These are phyloP conservation scores for Coelopa frigida DNA, from an alignment of 1,140 invertebrate species.

Conservation along the genomic window DNA sequence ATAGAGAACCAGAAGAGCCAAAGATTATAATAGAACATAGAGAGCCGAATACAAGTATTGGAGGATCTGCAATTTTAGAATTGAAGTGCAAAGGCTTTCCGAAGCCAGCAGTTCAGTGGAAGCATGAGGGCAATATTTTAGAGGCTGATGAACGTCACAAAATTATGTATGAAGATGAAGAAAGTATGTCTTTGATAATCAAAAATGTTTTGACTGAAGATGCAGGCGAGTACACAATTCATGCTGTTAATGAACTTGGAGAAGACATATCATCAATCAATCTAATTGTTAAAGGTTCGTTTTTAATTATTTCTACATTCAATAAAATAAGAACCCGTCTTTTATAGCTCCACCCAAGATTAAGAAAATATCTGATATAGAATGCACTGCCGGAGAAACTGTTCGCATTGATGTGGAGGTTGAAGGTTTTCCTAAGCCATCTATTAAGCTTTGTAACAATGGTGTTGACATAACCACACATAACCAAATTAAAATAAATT, in stretches of 20 bases:
- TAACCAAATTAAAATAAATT: slow-evolving; percentile 61
- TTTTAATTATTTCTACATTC: background rate
- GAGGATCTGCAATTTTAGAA: slow-evolving; percentile 92
- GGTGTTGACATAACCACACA: slow-evolving; percentile 64
- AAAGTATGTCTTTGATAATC: slow-evolving; percentile 81
- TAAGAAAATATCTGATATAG: slow-evolving; percentile 67
- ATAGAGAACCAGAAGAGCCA: slow-evolving; percentile 75
- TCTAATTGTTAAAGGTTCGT: slow-evolving; percentile 61
- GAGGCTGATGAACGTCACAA: slow-evolving; percentile 71
- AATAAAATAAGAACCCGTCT: slow-evolving; percentile 39
- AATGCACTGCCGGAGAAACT: slow-evolving; percentile 59
- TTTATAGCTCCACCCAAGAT: slow-evolving; percentile 65
- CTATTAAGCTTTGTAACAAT: slow-evolving; percentile 79
- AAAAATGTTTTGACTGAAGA: slow-evolving; percentile 79
- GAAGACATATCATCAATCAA: slow-evolving; percentile 68
- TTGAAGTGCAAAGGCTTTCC: slow-evolving; percentile 89
- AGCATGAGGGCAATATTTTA: slow-evolving; percentile 75
- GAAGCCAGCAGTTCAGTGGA: slow-evolving; percentile 84
- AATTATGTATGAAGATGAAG: slow-evolving; percentile 88
- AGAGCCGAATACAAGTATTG: slow-evolving; percentile 66
- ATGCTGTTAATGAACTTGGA: slow-evolving; percentile 83
- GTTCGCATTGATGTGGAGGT: slow-evolving; percentile 70
- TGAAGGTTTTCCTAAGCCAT: slow-evolving; percentile 75
- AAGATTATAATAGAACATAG: slow-evolving; percentile 65
- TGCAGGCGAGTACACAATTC: slow-evolving; percentile 76